Evolutionary conservation across 2,113 vertebrate genomes (phyloP).

Genomic region (Antechinus stuartii): DNA sequence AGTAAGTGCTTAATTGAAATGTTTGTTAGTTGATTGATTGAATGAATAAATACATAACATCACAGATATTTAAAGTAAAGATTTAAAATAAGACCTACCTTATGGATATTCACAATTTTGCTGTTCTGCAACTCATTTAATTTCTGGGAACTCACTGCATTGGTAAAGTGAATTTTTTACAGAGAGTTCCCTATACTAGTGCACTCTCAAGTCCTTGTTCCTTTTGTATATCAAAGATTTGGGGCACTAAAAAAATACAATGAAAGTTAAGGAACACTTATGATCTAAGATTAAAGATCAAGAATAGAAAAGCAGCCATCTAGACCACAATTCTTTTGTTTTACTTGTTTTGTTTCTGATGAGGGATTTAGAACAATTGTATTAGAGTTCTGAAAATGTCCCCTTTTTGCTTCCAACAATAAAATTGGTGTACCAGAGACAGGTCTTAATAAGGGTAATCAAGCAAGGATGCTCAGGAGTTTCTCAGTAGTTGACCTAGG

Average conservation of each 20-base stretch:
- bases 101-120: background rate
- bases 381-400: conserved; percentile 13
- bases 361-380: conserved; percentile 20
- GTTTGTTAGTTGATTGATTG: background rate
- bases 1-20: background rate
- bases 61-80: background rate
- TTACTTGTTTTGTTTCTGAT: background rate
- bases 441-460: conserved; percentile 42
- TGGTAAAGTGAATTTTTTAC: background rate
- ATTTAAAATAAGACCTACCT: background rate
- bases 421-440: conserved; percentile 19
- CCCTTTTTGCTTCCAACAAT: conserved; percentile 7
- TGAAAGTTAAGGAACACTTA: background rate
- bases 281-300: background rate
- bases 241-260: no score
- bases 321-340: background rate
- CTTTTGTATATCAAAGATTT: background rate
- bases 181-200: background rate
- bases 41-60: background rate
- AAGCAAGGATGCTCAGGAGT: conserved; percentile 37
- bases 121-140: background rate
- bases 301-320: background rate
- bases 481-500: conserved; percentile 44
- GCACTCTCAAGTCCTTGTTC: background rate
- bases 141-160: background rate